These are phyloP conservation scores for Rhinatrema bivittatum DNA, from an alignment of 2,797 vertebrate species.

Conservation along the genomic window DNA sequence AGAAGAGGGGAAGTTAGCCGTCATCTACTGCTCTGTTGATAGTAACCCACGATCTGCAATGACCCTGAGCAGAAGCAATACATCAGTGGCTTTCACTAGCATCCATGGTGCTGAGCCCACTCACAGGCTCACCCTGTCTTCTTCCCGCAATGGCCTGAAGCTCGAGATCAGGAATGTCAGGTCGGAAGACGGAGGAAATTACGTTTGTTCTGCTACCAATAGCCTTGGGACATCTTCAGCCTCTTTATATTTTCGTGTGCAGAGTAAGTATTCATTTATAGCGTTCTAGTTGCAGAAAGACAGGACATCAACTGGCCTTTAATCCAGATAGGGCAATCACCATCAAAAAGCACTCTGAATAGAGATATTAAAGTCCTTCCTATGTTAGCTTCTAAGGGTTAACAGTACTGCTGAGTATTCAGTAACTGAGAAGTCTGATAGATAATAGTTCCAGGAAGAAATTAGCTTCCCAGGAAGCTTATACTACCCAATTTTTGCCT, in stretches of 20 bases:
- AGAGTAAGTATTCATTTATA: conserved; percentile 40
- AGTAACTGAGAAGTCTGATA: no score
- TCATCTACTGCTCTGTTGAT: conserved; percentile 44
- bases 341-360: no score
- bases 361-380: no score
- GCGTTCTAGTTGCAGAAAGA: no score
- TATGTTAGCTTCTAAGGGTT: no score
- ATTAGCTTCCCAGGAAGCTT: no score
- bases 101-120: accelerated
- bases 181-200: conserved; percentile 39
- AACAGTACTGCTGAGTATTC: no score
- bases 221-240: conserved; percentile 9
- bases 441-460: no score
- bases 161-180: conserved; percentile 40
- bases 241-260: conserved; percentile 35
- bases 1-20: conserved; percentile 25
- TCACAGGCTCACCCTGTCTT: neutral
- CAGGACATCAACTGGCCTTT: no score
- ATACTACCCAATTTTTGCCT: no score
- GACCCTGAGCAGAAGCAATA: conserved; percentile 21
- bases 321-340: no score
- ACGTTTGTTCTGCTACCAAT: conserved; percentile 38
- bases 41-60: conserved; percentile 38
- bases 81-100: conserved; percentile 19
- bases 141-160: conserved; percentile 27